Evolutionary conservation across 2,888 invertebrate species (phyloP).

Genomic region (Papilio demoleus): DNA sequence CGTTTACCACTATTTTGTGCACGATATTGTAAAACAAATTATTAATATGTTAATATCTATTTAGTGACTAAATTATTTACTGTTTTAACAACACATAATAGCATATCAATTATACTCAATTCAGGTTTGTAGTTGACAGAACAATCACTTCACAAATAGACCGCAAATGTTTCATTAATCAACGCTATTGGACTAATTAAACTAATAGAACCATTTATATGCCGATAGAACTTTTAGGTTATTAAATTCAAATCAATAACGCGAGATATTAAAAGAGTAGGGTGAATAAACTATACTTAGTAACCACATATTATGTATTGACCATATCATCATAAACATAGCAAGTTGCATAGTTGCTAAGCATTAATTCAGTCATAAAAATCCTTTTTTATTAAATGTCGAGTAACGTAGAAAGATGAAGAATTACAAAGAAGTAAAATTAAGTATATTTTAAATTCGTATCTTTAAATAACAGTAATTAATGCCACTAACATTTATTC

Average conservation of each 20-base stretch:
- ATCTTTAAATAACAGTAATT: no score
- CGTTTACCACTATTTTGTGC: no score
- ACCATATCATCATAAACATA: no score
- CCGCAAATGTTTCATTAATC: constrained; percentile 23
- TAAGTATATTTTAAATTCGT: no score
- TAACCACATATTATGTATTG: no score
- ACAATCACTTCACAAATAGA: constrained; percentile 15
- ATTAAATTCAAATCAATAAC: constrained; percentile 2
- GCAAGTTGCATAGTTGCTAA: no score
- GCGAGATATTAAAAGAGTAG: no score
- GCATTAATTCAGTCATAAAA: no score
- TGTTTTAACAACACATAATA: neutral
- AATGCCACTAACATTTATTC: no score
- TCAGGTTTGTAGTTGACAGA: constrained; percentile 16
- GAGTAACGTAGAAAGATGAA: neutral
- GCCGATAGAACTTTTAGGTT: neutral
- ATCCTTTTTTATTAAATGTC: neutral
- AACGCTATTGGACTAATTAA: constrained; percentile 1
- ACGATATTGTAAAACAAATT: neutral
- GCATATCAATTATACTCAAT: constrained; percentile 12
- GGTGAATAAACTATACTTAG: no score
- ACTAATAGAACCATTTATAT: constrained; percentile 3
- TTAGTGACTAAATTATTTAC: neutral
- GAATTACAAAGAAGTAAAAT: neutral
- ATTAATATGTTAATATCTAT: neutral